Conservation (phyloP, 2,888 invertebrate genomes). For the Phortica okadai region DNA sequence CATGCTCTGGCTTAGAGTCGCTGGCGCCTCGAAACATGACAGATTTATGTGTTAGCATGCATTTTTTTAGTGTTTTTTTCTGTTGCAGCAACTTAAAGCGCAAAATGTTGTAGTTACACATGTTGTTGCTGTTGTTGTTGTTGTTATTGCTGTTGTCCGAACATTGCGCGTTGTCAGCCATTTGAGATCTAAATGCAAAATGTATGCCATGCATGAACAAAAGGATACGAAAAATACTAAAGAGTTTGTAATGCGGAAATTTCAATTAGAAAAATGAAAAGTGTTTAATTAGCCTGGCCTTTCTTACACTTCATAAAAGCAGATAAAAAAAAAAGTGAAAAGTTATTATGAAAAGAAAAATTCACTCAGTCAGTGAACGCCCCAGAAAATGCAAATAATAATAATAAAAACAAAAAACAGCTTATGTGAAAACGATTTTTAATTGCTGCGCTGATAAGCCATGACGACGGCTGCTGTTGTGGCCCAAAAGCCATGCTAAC, state of each 20-base stretch:
- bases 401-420: not conserved
- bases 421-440: conserved; percentile 59
- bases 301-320: no score
- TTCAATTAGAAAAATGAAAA: conserved; percentile 51
- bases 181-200: conserved; percentile 21
- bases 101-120: conserved; percentile 20
- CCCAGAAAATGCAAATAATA: not conserved
- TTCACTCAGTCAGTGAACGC: not conserved
- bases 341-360: not conserved
- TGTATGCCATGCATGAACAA: conserved; percentile 25
- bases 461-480: conserved; percentile 51
- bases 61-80: not conserved
- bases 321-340: not conserved
- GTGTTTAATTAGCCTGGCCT: not conserved
- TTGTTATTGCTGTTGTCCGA: conserved; percentile 17
- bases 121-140: conserved; percentile 14
- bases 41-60: conserved; percentile 17
- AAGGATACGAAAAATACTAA: not conserved
- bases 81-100: not conserved
- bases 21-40: conserved; percentile 27
- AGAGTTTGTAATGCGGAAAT: conserved; percentile 25
- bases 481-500: conserved; percentile 3
- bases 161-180: not conserved
- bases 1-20: not conserved
- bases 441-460: conserved; percentile 53